Evolutionary conservation across 64 coral and sea anemone species (phyloP), one percentile per base, ranked within the genome.

Genomic region (Montipora cactus): DNA sequence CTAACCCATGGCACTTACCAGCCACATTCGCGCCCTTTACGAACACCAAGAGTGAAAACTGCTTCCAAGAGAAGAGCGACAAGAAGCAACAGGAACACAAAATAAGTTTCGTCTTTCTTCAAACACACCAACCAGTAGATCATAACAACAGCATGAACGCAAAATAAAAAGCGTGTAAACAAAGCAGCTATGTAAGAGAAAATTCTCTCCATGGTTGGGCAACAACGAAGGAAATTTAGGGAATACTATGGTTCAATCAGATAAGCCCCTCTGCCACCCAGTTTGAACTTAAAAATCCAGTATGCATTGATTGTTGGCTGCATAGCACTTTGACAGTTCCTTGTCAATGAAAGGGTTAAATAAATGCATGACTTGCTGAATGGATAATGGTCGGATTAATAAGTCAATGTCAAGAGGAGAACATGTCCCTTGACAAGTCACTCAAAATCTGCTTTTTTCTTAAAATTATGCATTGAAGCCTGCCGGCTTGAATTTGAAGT

Each of bases 151-250:
- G 91, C 91, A 90, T 98, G 97, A 49, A 98, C 46, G 14, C 76
- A 85, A 28, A 98, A 98, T 44, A 98, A 59, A 8, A 98, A 87
- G 19, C 97, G 86, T 47, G 94, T 95, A 64, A 98, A 94, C 22
- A 98, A 67, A 10, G 97, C 97, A 19, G 97, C 97, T n/a, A 98
- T 55, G 22, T 98, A 98, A 23, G 93, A 92, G 11, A 98, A 98
- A 72, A 98, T 96, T 73, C 87, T 91, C 79, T 98, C 97, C 97
- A 98, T 98, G 12, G 20, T 62, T 16, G 9, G 19, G 18, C 3
- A 14, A 64, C 61, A 12, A 3, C 14, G 1, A 12, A 6, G 53
- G 1, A 57, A 57, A 15, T 15, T 12, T 16, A 64, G 3, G 0
- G 61, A 14, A 12, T 14, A 1, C 19, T 64, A 64, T 64, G 61